Conservation (phyloP, 2,113 vertebrate species). For the Sinocyclocheilus anophthalmus region DNA sequence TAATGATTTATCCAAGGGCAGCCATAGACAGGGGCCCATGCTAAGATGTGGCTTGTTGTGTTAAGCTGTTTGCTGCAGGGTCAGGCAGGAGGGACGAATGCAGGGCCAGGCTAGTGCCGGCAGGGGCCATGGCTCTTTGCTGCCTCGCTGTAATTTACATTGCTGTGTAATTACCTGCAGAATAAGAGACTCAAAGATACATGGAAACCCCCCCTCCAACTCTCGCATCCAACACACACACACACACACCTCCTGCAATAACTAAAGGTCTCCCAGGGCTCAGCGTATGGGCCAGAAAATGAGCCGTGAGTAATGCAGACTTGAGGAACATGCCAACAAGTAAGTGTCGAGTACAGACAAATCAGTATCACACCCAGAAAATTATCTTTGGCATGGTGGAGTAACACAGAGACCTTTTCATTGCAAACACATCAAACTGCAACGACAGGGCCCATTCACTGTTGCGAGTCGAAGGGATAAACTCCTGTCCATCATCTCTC, state of each 20-base stretch:
- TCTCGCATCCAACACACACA: conserved; percentile 22
- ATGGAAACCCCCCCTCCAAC: neutral
- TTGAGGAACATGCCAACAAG: conserved; percentile 54
- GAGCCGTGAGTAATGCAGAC: conserved; percentile 15
- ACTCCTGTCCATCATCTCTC: conserved; percentile 42
- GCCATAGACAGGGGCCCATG: conserved; percentile 52
- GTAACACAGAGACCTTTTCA: conserved; percentile 29
- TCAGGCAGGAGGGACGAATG: neutral
- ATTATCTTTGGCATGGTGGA: conserved; percentile 56
- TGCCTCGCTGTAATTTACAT: conserved; percentile 71
- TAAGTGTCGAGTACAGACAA: conserved; percentile 49
- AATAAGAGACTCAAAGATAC: conserved; percentile 66
- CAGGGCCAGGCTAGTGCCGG: conserved; percentile 34
- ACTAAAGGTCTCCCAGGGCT: conserved; percentile 19
- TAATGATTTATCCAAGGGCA: conserved; percentile 57
- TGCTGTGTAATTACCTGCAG: conserved; percentile 73
- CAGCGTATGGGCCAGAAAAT: conserved; percentile 24
- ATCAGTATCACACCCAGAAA: conserved; percentile 50
- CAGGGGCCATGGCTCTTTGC: conserved; percentile 42
- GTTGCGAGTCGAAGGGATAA: conserved; percentile 31
- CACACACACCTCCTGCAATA: conserved; percentile 11
- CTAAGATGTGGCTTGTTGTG: conserved; percentile 56
- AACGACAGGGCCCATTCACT: conserved; percentile 47
- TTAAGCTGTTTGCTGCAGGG: conserved; percentile 43
- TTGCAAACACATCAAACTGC: conserved; percentile 18